These are phyloP conservation scores for Phaethon lepturus DNA, from an alignment of 2,113 vertebrate species.

Conservation along the genomic window DNA sequence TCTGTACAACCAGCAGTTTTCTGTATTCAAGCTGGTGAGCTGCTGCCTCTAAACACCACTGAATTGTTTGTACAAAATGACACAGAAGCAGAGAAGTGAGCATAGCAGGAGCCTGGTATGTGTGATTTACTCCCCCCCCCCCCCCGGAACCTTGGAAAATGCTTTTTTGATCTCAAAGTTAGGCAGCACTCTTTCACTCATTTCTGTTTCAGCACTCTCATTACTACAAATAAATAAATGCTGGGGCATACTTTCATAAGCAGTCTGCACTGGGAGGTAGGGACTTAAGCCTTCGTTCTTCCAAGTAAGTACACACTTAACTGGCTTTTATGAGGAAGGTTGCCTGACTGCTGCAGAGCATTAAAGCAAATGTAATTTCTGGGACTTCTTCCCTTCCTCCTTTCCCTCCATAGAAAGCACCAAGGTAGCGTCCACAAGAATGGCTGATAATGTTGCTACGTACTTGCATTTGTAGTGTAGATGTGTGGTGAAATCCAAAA, in stretches of 20 bases:
- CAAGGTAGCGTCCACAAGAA: background rate
- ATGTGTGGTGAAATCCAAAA: slow-evolving; percentile 1
- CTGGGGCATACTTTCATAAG: background rate
- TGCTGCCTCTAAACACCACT: background rate
- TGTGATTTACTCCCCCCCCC: too few relatives aligned
- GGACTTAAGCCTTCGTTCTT: background rate
- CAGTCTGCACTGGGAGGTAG: background rate
- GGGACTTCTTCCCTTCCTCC: background rate
- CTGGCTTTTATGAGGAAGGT: background rate
- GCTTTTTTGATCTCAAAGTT: background rate
- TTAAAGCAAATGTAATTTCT: background rate
- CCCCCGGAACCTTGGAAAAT: background rate
- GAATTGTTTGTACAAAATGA: background rate
- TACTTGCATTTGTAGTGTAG: background rate
- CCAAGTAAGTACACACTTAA: background rate
- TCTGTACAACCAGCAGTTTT: background rate
- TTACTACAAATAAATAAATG: background rate
- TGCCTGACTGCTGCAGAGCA: background rate
- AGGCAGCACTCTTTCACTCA: background rate
- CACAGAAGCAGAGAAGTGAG: background rate
- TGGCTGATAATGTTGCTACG: background rate
- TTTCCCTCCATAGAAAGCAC: background rate
- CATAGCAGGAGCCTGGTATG: background rate
- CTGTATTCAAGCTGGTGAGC: background rate
- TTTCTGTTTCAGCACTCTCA: background rate